Percentiles rank a stretch among this genome's conserved stretches.
phyloP scores from a whole-genome alignment of 2,113 vertebrate species.

The Rhabdomys dilectus region DNA sequence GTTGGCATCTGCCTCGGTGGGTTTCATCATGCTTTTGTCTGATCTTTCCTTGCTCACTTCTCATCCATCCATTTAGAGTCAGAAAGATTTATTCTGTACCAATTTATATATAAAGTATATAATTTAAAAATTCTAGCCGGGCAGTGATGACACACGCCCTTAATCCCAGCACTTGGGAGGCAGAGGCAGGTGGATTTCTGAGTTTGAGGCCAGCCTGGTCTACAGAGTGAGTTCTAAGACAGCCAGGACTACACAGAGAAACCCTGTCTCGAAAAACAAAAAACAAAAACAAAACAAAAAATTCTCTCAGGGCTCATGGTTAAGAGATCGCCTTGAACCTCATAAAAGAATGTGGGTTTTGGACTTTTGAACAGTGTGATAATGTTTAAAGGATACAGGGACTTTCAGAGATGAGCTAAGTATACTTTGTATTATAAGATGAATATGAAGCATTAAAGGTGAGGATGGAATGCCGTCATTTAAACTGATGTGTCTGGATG shows the following conservation, averaged over 20 bases:
- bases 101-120: background rate
- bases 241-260: too few relatives aligned
- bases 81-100: background rate
- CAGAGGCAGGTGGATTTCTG: too few relatives aligned
- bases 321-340: background rate
- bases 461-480: background rate
- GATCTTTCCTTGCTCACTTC: background rate
- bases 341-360: background rate
- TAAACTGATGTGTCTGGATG: background rate
- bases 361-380: too few relatives aligned
- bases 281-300: background rate
- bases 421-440: background rate
- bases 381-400: background rate
- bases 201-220: too few relatives aligned
- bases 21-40: too few relatives aligned
- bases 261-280: too few relatives aligned
- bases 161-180: too few relatives aligned
- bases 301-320: background rate
- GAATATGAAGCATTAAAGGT: background rate
- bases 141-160: too few relatives aligned
- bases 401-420: background rate
- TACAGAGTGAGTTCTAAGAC: too few relatives aligned
- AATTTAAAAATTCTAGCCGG: background rate
- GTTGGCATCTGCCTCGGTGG: background rate
- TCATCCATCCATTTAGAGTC: too few relatives aligned